Conservation (phyloP, 2,113 vertebrate species). For the Marcusenius ussheri region DNA sequence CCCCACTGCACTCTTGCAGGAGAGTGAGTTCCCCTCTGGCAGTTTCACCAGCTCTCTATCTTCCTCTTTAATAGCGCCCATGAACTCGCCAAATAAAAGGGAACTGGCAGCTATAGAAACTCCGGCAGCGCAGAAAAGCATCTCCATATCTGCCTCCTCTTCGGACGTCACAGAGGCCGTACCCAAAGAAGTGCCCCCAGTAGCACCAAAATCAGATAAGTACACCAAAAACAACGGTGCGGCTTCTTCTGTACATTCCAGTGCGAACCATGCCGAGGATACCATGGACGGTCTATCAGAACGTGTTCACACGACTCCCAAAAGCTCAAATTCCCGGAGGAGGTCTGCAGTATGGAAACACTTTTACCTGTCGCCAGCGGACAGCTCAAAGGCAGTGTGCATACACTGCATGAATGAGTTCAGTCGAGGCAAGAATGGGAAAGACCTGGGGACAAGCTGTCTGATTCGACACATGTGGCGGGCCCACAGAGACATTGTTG, state of each 20-base stretch:
- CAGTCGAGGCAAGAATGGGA: slow-evolving; percentile 91
- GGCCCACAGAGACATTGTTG: slow-evolving; percentile 87
- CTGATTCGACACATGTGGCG: slow-evolving; percentile 96
- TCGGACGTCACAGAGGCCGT: slow-evolving; percentile 67
- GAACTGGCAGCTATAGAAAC: slow-evolving; percentile 49
- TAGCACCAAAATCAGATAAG: slow-evolving; percentile 66
- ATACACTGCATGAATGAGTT: slow-evolving; percentile 97
- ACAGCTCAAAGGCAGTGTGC: slow-evolving; percentile 95
- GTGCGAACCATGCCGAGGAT: slow-evolving; percentile 64
- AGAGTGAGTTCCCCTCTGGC: slow-evolving; percentile 58
- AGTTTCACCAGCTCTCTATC: slow-evolving; percentile 51
- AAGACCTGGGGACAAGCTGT: slow-evolving; percentile 92
- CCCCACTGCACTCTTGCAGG: slow-evolving; percentile 76
- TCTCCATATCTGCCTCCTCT: slow-evolving; percentile 70
- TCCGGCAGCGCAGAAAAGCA: slow-evolving; percentile 53
- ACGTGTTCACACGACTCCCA: slow-evolving; percentile 63
- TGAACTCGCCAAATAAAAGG: slow-evolving; percentile 68
- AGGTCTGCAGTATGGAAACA: slow-evolving; percentile 96
- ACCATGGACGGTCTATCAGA: slow-evolving; percentile 63
- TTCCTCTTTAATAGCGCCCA: slow-evolving; percentile 63
- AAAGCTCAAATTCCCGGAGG: slow-evolving; percentile 76
- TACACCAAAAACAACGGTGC: slow-evolving; percentile 50
- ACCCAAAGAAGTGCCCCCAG: slow-evolving; percentile 70
- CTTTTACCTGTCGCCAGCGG: slow-evolving; percentile 87
- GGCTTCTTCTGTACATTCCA: slow-evolving; percentile 59